A percentile compares a stretch with the other conserved stretches of the same genome.
Conservation (phyloP, 37 sponge, comb jelly and placozoan species). For the Diacarnus erythraeanus region DNA sequence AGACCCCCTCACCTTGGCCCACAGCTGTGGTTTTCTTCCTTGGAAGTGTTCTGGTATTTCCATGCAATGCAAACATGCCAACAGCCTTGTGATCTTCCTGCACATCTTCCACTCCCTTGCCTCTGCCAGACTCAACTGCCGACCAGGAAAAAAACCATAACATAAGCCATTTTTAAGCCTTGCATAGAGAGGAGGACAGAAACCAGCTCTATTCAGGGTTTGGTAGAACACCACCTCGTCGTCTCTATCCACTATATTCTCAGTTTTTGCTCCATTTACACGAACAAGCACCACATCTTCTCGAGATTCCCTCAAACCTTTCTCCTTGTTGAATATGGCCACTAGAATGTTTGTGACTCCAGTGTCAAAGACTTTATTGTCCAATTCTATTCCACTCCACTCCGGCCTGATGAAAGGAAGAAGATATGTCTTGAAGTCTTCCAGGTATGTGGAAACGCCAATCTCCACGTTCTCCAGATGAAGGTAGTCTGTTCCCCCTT, state of each 20-base stretch:
- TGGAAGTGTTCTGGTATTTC: constrained; percentile 1
- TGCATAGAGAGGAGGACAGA: constrained; percentile 43
- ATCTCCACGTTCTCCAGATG: constrained; percentile 4
- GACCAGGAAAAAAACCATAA: constrained; percentile 64
- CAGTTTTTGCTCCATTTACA: constrained; percentile 69
- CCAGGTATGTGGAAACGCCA: constrained; percentile 6
- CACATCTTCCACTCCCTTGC: constrained; percentile 41
- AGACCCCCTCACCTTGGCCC: constrained; percentile 24
- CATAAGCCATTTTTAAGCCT: constrained; percentile 73
- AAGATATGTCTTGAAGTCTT: constrained; percentile 28
- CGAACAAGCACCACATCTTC: constrained; percentile 63
- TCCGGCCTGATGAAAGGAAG: constrained; percentile 28
- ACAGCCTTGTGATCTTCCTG: constrained; percentile 30
- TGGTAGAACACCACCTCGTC: constrained; percentile 42
- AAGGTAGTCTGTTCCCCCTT: background rate
- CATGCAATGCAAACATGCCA: constrained; percentile 72
- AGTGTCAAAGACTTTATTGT: constrained; percentile 31
- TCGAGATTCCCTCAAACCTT: background rate
- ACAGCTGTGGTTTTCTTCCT: constrained; percentile 11
- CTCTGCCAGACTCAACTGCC: constrained; percentile 34
- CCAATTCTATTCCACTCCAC: constrained; percentile 9
- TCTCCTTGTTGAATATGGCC: constrained; percentile 27
- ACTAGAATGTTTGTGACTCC: constrained; percentile 66
- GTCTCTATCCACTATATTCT: constrained; percentile 51
- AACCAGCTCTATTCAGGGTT: constrained; percentile 15